These are phyloP conservation scores for Apus apus DNA, from an alignment of 2,113 vertebrate species.

Conservation along the genomic window DNA sequence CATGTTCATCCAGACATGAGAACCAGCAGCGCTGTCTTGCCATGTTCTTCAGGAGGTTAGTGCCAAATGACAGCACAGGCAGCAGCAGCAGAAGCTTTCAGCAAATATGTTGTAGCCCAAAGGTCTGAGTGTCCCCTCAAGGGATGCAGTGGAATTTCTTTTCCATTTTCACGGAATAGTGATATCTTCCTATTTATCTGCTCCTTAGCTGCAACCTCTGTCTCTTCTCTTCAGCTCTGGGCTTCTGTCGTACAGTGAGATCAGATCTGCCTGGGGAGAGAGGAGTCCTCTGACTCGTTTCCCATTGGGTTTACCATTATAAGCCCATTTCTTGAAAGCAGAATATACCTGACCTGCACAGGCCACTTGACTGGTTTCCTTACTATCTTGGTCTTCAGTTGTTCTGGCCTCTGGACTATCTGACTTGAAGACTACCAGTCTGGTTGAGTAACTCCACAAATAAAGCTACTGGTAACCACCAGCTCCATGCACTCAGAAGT, in stretches of 20 bases:
- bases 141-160: background rate
- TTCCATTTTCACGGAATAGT: background rate
- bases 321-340: background rate
- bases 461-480: background rate
- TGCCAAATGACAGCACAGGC: slow-evolving; percentile 59
- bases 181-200: background rate
- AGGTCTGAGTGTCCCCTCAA: slow-evolving; percentile 3
- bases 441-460: background rate
- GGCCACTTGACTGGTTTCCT: background rate
- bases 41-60: slow-evolving; percentile 49
- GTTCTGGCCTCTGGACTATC: background rate
- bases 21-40: slow-evolving; percentile 56
- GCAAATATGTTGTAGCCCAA: background rate
- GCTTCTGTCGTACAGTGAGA: background rate
- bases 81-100: background rate
- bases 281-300: background rate
- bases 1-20: slow-evolving; percentile 50
- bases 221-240: background rate
- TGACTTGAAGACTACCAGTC: background rate
- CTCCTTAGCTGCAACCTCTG: background rate
- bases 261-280: background rate
- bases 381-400: background rate
- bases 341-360: background rate
- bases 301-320: background rate
- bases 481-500: background rate